These are phyloP conservation scores for Chrosomus eos DNA, from an alignment of 2,797 vertebrate genomes.

Conservation along the genomic window DNA sequence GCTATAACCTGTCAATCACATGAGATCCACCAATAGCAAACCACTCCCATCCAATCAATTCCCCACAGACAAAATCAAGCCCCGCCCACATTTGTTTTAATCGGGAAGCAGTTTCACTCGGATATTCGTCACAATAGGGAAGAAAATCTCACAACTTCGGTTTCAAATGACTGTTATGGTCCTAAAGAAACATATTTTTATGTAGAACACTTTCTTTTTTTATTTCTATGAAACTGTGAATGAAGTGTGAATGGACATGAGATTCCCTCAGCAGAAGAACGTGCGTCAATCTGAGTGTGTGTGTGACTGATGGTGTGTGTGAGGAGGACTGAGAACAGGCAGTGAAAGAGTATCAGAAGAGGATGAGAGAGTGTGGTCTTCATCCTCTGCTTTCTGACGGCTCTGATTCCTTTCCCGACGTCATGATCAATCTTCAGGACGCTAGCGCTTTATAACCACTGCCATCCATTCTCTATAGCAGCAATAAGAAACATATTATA, in stretches of 20 bases:
- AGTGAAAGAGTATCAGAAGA: background rate
- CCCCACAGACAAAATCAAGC: background rate
- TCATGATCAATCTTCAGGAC: background rate
- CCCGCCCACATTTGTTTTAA: background rate
- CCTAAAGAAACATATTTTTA: background rate
- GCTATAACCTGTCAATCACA: background rate
- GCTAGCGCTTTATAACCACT: too few species aligned
- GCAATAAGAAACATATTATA: background rate
- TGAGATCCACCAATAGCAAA: background rate
- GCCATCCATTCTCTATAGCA: background rate
- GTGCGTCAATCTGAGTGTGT: background rate
- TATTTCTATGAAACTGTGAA: background rate
- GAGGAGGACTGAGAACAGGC: background rate
- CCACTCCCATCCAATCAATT: background rate
- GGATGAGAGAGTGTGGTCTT: constrained; percentile 1
- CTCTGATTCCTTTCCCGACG: background rate
- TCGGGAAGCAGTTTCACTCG: background rate
- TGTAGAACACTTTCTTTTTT: background rate
- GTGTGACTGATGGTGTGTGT: background rate
- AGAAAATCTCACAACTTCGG: background rate
- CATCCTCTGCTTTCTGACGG: background rate
- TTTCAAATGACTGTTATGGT: background rate
- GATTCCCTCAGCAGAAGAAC: background rate
- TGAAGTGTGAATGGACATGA: background rate
- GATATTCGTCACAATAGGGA: background rate